Evolutionary conservation across 2,888 invertebrate genomes (phyloP), one percentile per base, ranked within the genome.

Genomic region (Ceramica pisi): DNA sequence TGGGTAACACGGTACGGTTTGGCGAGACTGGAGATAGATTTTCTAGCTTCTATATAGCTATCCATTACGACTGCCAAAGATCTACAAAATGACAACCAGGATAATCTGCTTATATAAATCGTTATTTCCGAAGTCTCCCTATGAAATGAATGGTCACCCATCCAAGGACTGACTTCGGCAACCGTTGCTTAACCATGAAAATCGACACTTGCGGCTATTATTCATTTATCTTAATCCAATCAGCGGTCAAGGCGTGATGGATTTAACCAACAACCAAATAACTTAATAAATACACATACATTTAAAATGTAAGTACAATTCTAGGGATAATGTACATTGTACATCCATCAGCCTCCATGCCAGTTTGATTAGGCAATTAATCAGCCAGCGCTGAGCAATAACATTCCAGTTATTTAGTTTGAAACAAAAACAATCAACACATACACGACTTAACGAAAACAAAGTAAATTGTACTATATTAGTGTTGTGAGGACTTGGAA

Each of bases 371-470:
- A 70, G 66, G 66, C 35, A 67, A 80, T 78, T 80, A 66, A 78
- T 78, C 81, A 78, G 63, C 46, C 62, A 35, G 55, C 21, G 61
- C 35, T 63, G 62, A 68, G 68, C 80, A 80, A 80, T 68, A 67
- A 62, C 67, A 67, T 78, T 80, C 44, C 56, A 75, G 81, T 75
- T 78, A 76, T 80, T 78, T 80, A 66, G 76, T 75, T 78, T 46
- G n/a, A 57, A 78, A 80, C 76, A 80, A 75, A 80, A 80, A 68
- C 76, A 80, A 64, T 67, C 31, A 51, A 80, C 56, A 55, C 41
- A 66, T 64, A 80, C 56, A 65, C 48, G 75, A 60, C 35, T 75
- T 77, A 75, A 48, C 48, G 53, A 66, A 73, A 78, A 78, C 59
- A 71, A 71, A 78, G 51, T 63, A 53, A 71, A 38, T 48, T 51